Percentiles rank a stretch among this genome's conserved stretches.
phyloP scores from a whole-genome alignment of 2,113 vertebrate genomes.

The Mobula hypostoma region DNA sequence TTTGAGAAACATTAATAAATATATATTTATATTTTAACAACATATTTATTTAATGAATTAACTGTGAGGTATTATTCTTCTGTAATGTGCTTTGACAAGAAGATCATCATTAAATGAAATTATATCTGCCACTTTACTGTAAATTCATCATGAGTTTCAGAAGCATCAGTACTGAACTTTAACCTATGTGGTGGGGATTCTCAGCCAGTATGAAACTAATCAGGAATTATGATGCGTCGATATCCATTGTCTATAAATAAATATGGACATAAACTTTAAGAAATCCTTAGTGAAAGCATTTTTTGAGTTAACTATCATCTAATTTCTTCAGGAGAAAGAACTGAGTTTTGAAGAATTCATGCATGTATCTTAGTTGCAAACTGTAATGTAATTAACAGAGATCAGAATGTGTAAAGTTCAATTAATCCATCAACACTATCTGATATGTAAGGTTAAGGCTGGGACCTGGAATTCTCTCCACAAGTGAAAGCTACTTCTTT shows the following conservation, averaged over 20 bases:
- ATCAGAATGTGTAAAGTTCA: neutral
- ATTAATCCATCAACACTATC: neutral
- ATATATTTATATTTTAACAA: neutral
- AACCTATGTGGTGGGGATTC: neutral
- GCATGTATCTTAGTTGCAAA: neutral
- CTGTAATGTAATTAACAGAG: neutral
- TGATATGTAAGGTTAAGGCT: neutral
- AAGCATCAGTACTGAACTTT: neutral
- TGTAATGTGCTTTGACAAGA: neutral
- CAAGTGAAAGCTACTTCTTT: neutral
- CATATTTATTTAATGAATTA: constrained; percentile 12
- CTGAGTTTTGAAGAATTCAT: neutral
- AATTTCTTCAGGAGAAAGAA: neutral
- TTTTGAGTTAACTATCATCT: neutral
- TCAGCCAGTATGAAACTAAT: neutral
- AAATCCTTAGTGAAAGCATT: neutral
- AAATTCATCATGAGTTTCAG: neutral
- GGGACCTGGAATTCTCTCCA: neutral
- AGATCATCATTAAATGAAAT: neutral
- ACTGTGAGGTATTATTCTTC: neutral
- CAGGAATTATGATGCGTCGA: neutral
- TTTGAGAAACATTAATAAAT: constrained; percentile 18
- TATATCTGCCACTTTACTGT: constrained; percentile 1
- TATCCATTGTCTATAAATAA: neutral
- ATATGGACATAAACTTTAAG: neutral